These are phyloP conservation scores for Prunella himalayana DNA, from an alignment of 2,113 vertebrate genomes.

Conservation along the genomic window DNA sequence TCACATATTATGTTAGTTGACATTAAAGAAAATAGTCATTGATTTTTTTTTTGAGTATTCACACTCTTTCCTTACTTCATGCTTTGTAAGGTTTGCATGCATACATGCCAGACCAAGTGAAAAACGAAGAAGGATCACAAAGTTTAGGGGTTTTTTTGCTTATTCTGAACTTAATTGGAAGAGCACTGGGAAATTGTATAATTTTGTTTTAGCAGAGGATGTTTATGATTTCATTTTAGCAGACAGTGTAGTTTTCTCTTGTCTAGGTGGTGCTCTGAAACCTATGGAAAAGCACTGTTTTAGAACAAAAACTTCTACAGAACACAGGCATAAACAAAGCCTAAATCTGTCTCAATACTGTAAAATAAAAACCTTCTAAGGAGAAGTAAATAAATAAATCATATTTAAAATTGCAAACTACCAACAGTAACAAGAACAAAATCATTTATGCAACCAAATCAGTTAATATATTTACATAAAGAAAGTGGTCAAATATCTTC, in stretches of 20 bases:
- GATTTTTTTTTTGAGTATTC: slow-evolving; percentile 9
- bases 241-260: not conserved
- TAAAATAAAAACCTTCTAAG: not conserved
- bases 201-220: not conserved
- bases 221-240: not conserved
- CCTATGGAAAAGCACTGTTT: not conserved
- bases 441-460: not conserved
- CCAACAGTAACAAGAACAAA: not conserved
- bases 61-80: not conserved
- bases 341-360: slow-evolving; percentile 3
- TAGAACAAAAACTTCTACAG: not conserved
- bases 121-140: not conserved
- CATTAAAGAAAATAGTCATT: not conserved
- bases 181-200: not conserved
- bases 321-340: not conserved
- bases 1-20: not conserved
- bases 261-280: not conserved
- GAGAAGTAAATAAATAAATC: not conserved
- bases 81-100: not conserved
- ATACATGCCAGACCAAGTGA: not conserved
- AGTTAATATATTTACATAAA: not conserved
- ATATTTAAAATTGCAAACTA: not conserved
- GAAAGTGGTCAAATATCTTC: not conserved
- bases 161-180: not conserved
- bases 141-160: not conserved